A percentile compares a stretch with the other conserved stretches of the same genome.
Conservation (phyloP, 2,888 invertebrate species). For the Epinotia nisella region DNA sequence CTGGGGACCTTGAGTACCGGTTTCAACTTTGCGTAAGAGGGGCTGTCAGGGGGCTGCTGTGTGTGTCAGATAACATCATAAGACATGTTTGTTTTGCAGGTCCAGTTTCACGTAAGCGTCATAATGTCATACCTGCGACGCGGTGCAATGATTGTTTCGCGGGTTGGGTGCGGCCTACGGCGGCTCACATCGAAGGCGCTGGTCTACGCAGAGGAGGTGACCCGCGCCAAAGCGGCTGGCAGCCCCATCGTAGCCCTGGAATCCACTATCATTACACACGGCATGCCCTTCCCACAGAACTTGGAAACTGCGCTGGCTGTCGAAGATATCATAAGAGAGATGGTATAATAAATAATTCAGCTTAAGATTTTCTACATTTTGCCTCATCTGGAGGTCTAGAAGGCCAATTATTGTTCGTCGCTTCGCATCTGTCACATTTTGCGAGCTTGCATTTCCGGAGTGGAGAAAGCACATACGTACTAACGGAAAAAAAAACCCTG, state of each 20-base stretch:
- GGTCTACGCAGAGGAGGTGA: slow-evolving; percentile 86
- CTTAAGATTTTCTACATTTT: no score
- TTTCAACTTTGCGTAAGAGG: no score
- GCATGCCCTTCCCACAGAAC: slow-evolving; percentile 98
- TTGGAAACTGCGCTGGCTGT: slow-evolving; percentile 92
- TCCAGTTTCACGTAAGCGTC: neutral
- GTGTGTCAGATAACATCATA: neutral
- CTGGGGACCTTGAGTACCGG: no score
- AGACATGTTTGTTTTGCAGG: slow-evolving; percentile 9
- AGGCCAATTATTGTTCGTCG: no score
- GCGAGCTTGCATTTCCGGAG: no score
- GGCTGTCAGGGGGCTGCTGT: no score
- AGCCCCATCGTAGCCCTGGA: slow-evolving; percentile 96
- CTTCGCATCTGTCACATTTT: no score
- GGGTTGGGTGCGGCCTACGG: neutral
- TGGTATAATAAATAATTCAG: slow-evolving; percentile 75
- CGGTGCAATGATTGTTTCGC: neutral
- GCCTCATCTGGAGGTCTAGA: no score
- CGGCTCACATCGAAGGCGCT: slow-evolving; percentile 48
- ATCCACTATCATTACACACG: slow-evolving; percentile 99
- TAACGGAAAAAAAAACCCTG: no score
- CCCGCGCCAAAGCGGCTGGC: slow-evolving; percentile 84
- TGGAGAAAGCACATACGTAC: no score
- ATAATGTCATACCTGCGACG: slow-evolving; percentile 37
- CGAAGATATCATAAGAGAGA: slow-evolving; percentile 89